Base-by-base conservation (phyloP, 2,888 invertebrate genomes). In the Aphrophora alni region DNA sequence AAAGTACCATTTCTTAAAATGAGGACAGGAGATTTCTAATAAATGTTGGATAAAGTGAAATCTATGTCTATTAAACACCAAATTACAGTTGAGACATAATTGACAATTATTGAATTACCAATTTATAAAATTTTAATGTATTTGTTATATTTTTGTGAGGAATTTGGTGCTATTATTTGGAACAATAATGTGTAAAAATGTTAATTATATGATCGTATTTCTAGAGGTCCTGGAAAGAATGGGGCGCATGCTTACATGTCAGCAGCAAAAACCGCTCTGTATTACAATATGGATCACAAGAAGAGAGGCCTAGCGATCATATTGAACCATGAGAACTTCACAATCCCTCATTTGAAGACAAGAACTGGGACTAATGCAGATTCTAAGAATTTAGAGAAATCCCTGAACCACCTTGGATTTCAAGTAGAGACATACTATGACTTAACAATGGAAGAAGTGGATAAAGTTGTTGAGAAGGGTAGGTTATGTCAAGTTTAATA, bases 251-350 rank as follows among this genome's bases (percentile, higher is more conserved):
- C 81, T 14, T 5, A 5, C 12, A 76, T 75, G 77, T 72, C 81
- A 24, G 76, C 72, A 5, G 26, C 12, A 24, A 84, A 84, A 59
- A 81, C 83, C 72, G 84, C 84, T 5, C 75, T 83, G 27, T 86
- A 83, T 80, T 98, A 98, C 88, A 95, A 95, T 84, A 98, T 98
- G 97, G 92, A 92, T 85, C 95, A 97, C 87, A 90, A 92, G 84
- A 90, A 92, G 82, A 92, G 97, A 80, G 98, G 98, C 3, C 88
- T 93, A 84, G 97, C 97, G 3, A 88, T 97, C 21, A 95, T 98
- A 86, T 96, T 98, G 86, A 98, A 98, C 88, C 97, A 98, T 87
- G 95, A 95, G 88, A 89, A 91, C 86, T 98, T 98, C 86, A 92
- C 92, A 12, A 83, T 85, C 38, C 85, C 84, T 68, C 85, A 78